These are phyloP conservation scores for Rhagonycha fulva DNA, from an alignment of 2,888 invertebrate species.

Conservation along the genomic window DNA sequence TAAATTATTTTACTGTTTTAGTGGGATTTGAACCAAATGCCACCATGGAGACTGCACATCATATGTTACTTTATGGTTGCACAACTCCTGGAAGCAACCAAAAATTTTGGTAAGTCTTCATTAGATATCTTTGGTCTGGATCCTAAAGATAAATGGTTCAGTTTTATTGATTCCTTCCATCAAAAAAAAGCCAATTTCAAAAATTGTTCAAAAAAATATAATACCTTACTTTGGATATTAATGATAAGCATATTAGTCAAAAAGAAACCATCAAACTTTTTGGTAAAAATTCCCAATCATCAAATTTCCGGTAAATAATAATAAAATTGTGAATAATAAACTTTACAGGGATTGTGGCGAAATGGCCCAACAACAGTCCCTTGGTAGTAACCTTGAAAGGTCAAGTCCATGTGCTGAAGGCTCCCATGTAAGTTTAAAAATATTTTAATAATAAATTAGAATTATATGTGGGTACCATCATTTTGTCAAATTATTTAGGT, in stretches of 20 bases:
- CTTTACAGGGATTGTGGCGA: conserved; percentile 86
- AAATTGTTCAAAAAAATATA: too few species aligned
- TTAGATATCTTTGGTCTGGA: not conserved
- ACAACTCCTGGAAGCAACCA: conserved; percentile 74
- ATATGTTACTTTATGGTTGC: conserved; percentile 92
- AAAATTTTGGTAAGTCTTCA: conserved; percentile 67
- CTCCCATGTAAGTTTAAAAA: conserved; percentile 62
- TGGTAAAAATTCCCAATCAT: not conserved
- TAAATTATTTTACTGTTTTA: conserved; percentile 52
- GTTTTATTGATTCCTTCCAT: too few species aligned
- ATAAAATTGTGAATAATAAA: not conserved
- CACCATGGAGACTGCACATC: conserved; percentile 88
- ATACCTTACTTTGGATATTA: not conserved
- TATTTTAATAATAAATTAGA: not conserved
- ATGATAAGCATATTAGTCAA: not conserved
- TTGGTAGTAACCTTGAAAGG: conserved; percentile 53
- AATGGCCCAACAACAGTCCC: conserved; percentile 67
- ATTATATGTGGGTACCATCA: not conserved
- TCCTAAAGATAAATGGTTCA: too few species aligned
- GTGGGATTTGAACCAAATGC: conserved; percentile 93
- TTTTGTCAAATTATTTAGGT: not conserved
- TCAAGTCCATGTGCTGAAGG: conserved; percentile 78
- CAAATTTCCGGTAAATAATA: not conserved
- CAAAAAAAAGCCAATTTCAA: too few species aligned
- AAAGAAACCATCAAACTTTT: not conserved